Conservation (phyloP, 2,113 vertebrate genomes). For the Lepisosteus oculatus region DNA sequence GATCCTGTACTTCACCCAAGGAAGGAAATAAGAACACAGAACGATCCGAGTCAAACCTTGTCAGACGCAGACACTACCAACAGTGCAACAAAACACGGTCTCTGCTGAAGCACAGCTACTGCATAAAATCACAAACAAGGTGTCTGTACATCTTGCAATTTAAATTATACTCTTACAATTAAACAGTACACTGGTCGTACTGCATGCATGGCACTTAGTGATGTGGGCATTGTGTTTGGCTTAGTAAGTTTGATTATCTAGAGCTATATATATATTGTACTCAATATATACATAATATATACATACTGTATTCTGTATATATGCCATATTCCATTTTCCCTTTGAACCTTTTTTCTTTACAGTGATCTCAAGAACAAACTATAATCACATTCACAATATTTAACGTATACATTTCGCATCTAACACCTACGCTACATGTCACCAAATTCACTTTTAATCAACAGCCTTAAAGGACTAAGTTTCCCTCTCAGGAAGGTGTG, state of each 20-base stretch:
- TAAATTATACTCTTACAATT: conserved; percentile 40
- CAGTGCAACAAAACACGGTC: conserved; percentile 33
- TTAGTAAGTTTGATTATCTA: conserved; percentile 52
- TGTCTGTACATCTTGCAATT: conserved; percentile 37
- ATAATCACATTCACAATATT: conserved; percentile 34
- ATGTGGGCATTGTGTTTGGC: conserved; percentile 60
- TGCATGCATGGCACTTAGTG: conserved; percentile 62
- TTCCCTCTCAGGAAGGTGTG: too few species aligned
- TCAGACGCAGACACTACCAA: conserved; percentile 28
- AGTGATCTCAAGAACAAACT: conserved; percentile 40
- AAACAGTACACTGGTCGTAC: conserved; percentile 30
- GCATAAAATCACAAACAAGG: conserved; percentile 46
- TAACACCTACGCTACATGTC: neutral
- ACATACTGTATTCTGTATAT: conserved; percentile 14
- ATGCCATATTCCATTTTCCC: conserved; percentile 45
- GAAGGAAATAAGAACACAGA: conserved; percentile 19
- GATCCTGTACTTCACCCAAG: conserved; percentile 14
- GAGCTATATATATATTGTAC: conserved; percentile 5
- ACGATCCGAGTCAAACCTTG: conserved; percentile 26
- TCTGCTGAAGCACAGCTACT: conserved; percentile 40
- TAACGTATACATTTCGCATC: neutral
- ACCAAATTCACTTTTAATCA: too few species aligned
- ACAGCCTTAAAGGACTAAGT: too few species aligned
- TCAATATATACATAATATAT: neutral
- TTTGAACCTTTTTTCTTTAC: conserved; percentile 57